A percentile compares a stretch with the other conserved stretches of the same genome.
Conservation (phyloP, 2,797 vertebrate genomes). For the Acridotheres tristis region DNA sequence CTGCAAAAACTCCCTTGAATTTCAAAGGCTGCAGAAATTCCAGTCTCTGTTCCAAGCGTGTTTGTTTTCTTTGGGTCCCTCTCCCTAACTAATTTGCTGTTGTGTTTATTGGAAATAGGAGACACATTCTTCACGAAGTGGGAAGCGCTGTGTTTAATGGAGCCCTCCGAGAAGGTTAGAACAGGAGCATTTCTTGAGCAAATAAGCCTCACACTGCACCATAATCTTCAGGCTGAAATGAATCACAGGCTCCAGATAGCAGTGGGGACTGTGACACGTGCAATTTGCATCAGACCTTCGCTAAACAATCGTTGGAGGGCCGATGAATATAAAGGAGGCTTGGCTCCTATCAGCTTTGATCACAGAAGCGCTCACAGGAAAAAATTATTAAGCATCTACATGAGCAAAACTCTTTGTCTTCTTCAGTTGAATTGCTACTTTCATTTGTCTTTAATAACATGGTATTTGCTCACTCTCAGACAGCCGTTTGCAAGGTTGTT, state of each 20-base stretch:
- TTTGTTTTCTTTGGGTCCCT: conserved; percentile 48
- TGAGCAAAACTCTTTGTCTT: conserved; percentile 57
- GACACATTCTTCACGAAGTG: neutral
- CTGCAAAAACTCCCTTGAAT: neutral
- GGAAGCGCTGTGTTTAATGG: neutral
- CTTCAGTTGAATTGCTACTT: conserved; percentile 56
- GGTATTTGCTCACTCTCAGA: conserved; percentile 59
- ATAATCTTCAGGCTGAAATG: neutral
- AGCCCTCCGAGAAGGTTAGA: neutral
- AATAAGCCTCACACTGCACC: neutral
- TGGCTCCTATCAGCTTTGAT: neutral
- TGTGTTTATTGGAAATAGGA: conserved; percentile 52
- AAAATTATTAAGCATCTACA: conserved; percentile 26
- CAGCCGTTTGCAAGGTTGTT: conserved; percentile 46
- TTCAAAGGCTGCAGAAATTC: neutral
- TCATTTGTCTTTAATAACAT: conserved; percentile 64
- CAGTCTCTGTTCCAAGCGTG: neutral
- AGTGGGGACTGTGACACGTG: neutral
- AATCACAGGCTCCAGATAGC: neutral
- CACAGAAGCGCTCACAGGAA: neutral
- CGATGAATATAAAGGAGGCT: neutral
- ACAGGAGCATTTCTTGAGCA: neutral
- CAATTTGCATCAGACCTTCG: conserved; percentile 56
- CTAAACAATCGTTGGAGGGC: conserved; percentile 9
- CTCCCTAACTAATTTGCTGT: conserved; percentile 6